Evolutionary conservation across 2,888 invertebrate species (phyloP).

Genomic region (Steromphala cineraria): DNA sequence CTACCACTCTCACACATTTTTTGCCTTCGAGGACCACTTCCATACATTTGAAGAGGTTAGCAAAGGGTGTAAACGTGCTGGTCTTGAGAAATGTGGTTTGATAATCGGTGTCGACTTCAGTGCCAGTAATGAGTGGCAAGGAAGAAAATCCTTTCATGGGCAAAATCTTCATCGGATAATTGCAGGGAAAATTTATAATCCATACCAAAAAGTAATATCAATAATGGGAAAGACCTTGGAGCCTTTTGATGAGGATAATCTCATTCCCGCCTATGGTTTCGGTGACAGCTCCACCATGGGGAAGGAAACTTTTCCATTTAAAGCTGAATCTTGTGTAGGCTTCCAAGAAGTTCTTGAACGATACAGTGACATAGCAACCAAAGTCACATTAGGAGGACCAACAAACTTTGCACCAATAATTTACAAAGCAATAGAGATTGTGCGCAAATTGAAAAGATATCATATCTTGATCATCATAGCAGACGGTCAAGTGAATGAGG

Average conservation of each 20-base stretch:
- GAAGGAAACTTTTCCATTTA: slow-evolving; percentile 67
- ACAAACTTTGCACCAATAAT: slow-evolving; percentile 78
- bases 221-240: slow-evolving; percentile 71
- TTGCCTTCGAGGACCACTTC: slow-evolving; percentile 71
- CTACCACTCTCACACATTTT: slow-evolving; percentile 48
- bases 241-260: slow-evolving; percentile 68
- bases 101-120: slow-evolving; percentile 79
- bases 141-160: slow-evolving; percentile 76
- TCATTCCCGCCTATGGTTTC: slow-evolving; percentile 72
- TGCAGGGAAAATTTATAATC: slow-evolving; percentile 74
- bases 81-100: slow-evolving; percentile 76
- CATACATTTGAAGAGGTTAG: slow-evolving; percentile 74
- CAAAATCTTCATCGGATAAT: slow-evolving; percentile 74
- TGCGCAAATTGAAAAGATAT: slow-evolving; percentile 63
- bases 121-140: slow-evolving; percentile 79
- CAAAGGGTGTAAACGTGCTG: slow-evolving; percentile 75
- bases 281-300: slow-evolving; percentile 70
- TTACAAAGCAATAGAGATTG: slow-evolving; percentile 76
- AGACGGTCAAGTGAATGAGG: slow-evolving; percentile 78
- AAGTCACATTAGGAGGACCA: slow-evolving; percentile 76
- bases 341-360: slow-evolving; percentile 71
- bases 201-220: slow-evolving; percentile 76
- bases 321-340: slow-evolving; percentile 56
- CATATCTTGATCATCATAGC: slow-evolving; percentile 77
- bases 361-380: slow-evolving; percentile 75